A percentile compares a stretch with the other conserved stretches of the same genome.
Conservation (phyloP, 2,113 vertebrate species). For the Anguilla rostrata region DNA sequence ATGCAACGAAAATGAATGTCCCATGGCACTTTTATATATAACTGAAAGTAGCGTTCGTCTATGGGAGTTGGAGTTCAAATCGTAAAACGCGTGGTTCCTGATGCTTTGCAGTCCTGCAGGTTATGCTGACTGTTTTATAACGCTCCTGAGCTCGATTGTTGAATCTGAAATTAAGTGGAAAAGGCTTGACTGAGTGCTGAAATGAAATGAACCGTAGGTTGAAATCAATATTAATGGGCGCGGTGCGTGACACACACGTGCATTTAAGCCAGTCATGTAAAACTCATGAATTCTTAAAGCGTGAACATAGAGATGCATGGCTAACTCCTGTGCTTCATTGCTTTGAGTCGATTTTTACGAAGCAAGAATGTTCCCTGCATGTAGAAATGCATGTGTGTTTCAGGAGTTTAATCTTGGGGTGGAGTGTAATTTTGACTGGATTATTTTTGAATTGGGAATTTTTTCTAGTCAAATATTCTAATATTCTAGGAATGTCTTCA, state of each 20-base stretch:
- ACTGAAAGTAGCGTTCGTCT: no score
- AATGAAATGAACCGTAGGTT: slow-evolving; percentile 22
- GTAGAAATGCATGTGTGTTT: neutral
- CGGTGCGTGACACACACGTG: slow-evolving; percentile 56
- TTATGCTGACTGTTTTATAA: neutral
- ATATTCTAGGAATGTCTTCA: no score
- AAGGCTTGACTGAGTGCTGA: slow-evolving; percentile 30
- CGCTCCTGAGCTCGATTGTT: slow-evolving; percentile 13
- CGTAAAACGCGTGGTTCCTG: neutral
- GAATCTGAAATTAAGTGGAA: slow-evolving; percentile 38
- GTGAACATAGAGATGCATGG: slow-evolving; percentile 27
- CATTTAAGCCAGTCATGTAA: slow-evolving; percentile 52
- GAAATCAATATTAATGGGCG: slow-evolving; percentile 51
- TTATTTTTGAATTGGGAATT: neutral
- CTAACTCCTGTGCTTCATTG: slow-evolving; percentile 12
- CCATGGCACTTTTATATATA: neutral
- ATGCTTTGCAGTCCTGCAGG: neutral
- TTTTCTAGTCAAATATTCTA: neutral
- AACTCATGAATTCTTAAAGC: slow-evolving; percentile 51
- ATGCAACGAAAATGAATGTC: neutral
- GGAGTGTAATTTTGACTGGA: neutral
- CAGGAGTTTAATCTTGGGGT: neutral
- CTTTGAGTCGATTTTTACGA: neutral
- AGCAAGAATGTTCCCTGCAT: neutral
- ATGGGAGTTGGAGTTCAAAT: neutral